phyloP scores from a whole-genome alignment of 1,140 invertebrate genomes.

The Sipha flava region DNA sequence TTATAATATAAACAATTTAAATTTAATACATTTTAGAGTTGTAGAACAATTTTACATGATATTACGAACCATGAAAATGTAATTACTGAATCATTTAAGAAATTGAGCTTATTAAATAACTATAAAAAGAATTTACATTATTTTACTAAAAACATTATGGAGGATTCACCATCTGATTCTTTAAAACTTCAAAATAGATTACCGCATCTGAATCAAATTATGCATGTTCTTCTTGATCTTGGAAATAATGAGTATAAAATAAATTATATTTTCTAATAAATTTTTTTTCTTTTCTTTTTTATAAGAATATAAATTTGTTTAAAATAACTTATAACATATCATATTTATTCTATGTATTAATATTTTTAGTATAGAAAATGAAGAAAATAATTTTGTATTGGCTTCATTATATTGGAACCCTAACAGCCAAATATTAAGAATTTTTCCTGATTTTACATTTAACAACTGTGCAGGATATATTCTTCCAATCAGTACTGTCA shows the following conservation, averaged over 20 bases:
- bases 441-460: conserved; percentile 8
- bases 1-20: background rate
- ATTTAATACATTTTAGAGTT: background rate
- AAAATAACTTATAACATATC: no score
- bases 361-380: background rate
- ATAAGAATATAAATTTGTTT: no score
- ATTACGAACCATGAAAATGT: background rate
- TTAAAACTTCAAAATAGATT: conserved; percentile 28
- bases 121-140: background rate
- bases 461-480: conserved; percentile 7
- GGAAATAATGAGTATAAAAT: background rate
- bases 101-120: background rate
- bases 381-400: background rate
- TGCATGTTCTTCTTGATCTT: conserved; percentile 18
- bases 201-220: conserved; percentile 12
- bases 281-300: background rate
- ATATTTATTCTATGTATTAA: no score
- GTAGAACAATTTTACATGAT: conserved; percentile 5
- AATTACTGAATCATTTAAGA: conserved; percentile 7
- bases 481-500: conserved; percentile 21
- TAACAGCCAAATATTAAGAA: background rate
- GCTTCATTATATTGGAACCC: conserved; percentile 23
- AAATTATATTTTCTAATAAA: background rate
- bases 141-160: background rate
- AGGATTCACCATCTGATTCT: conserved; percentile 1